Evolutionary conservation across 2,888 invertebrate species (phyloP), one percentile per base, ranked within the genome.

Genomic region (Beris morrisii): DNA sequence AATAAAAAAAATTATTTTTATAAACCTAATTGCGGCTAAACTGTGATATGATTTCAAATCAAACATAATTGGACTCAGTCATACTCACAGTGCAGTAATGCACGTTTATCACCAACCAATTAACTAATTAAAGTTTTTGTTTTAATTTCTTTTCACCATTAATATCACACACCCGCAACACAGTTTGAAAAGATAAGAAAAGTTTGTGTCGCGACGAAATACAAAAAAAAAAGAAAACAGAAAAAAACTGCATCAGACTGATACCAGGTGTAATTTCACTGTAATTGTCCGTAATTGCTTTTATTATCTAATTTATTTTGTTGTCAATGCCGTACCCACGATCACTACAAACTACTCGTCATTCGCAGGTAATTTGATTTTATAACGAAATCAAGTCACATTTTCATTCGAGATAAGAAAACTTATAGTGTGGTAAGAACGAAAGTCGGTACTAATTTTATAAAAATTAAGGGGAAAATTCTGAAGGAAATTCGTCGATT

Each of bases 11-110:
- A 22, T 22, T 22, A 22, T 22, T 22, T 22, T 22, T 22, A 22
- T 22, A 22, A 22, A 22, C 22, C 22, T 22, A 22, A 22, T 22
- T 22, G 22, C 22, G 22, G 22, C 58, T 48, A 46, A 59, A 59
- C 46, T 59, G 46, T 59, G 48, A 48, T 48, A 59, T 59, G 48
- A 48, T 59, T 59, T 31, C 48, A 59, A 59, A 59, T 59, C 58
- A 59, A 59, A 59, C 31, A 46, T 7, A 38, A 38, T 7, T 38
- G 46, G 58, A 31, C 48, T 5, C 48, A 31, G 12, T 30, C 11
- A 32, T 59, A 31, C 5, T 30, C 11, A n/a, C 46, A 31, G 13
- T 12, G 31, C 48, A 48, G 46, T 59, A 48, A 57, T 59, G 45
- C 48, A 13, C 30, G n/a, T 31, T 56, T 15, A 32, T 59, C 15